These are phyloP conservation scores for Himantopus leucocephalus DNA, from an alignment of 2,113 vertebrate genomes.

Conservation along the genomic window DNA sequence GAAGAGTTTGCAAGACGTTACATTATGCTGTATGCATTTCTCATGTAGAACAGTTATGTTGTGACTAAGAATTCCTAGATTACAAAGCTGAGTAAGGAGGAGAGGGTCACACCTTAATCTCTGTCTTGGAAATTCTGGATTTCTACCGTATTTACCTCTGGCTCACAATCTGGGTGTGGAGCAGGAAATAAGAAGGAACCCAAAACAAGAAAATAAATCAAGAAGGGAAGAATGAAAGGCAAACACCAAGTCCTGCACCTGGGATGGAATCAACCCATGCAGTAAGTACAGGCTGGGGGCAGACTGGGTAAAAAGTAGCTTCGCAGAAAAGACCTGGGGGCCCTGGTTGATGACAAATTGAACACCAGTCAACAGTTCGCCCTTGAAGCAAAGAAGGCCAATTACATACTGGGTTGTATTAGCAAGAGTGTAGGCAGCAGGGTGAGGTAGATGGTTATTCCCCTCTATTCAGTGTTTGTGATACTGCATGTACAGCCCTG, in stretches of 20 bases:
- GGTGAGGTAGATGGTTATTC: neutral
- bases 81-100: neutral
- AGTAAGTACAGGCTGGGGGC: neutral
- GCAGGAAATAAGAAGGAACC: neutral
- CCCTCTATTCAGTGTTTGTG: neutral
- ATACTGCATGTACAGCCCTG: neutral
- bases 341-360: neutral
- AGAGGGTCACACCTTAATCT: neutral
- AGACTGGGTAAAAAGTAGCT: neutral
- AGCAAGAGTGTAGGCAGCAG: neutral
- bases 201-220: neutral
- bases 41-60: neutral
- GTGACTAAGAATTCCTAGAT: neutral
- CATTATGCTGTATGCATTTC: neutral
- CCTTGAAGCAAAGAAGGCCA: neutral
- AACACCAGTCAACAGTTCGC: neutral
- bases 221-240: neutral
- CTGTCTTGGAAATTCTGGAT: neutral
- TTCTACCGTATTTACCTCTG: neutral
- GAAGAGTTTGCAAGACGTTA: neutral
- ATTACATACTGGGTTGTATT: neutral
- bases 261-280: neutral
- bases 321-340: neutral
- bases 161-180: neutral
- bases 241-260: fast-evolving